phyloP scores from a whole-genome alignment of 2,113 vertebrate genomes.

The Pampusana beccarii region DNA sequence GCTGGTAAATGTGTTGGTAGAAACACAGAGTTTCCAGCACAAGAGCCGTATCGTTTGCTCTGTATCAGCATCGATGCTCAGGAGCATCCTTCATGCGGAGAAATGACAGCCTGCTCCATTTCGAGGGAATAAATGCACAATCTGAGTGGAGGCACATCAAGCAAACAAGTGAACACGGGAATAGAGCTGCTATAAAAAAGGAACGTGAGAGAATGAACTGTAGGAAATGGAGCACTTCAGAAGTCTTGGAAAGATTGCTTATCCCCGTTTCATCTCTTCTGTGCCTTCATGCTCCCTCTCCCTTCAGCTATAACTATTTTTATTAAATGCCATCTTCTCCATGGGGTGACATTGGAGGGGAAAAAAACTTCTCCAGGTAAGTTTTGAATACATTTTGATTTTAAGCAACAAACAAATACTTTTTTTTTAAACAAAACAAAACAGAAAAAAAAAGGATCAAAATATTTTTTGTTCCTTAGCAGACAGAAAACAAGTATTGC shows the following conservation, averaged over 20 bases:
- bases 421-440: neutral
- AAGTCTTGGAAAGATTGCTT: neutral
- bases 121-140: neutral
- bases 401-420: neutral
- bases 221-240: neutral
- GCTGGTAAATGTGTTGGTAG: neutral
- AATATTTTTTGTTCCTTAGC: neutral
- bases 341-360: neutral
- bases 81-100: rapidly evolving
- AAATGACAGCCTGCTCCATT: neutral
- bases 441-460: neutral
- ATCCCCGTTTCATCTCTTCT: neutral
- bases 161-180: neutral
- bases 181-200: neutral
- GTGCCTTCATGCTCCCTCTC: neutral
- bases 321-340: neutral
- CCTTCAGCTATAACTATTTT: neutral
- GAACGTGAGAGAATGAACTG: neutral
- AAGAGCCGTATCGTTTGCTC: rapidly evolving
- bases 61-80: rapidly evolving
- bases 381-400: neutral
- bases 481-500: neutral
- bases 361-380: neutral
- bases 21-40: neutral
- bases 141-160: neutral